phyloP scores from a whole-genome alignment of 2,113 vertebrate genomes.

The Panthera leo region DNA sequence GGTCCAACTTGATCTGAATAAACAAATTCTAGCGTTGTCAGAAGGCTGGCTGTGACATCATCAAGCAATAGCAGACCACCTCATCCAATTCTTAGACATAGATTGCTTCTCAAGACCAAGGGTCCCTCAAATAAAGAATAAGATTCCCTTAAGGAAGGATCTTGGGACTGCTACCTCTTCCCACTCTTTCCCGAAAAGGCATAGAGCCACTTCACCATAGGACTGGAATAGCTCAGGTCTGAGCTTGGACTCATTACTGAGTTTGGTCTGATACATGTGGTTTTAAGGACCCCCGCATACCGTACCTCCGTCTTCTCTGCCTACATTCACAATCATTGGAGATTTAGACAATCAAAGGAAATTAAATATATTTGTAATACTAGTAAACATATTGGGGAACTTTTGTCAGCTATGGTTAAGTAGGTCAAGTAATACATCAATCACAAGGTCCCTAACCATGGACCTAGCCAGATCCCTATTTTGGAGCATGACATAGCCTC shows the following conservation, averaged over 20 bases:
- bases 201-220: not conserved
- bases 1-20: not conserved
- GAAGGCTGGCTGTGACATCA: not conserved
- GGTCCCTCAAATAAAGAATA: not conserved
- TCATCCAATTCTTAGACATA: not conserved
- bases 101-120: not conserved
- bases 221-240: not conserved
- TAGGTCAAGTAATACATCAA: not conserved
- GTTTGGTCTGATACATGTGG: not conserved
- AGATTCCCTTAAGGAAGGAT: not conserved
- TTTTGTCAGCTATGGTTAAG: not conserved
- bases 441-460: not conserved
- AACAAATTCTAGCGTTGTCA: not conserved
- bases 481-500: not conserved
- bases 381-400: not conserved
- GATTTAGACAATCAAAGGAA: not conserved
- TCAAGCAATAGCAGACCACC: not conserved
- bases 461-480: not conserved
- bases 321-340: not conserved
- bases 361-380: not conserved
- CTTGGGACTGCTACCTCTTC: not conserved
- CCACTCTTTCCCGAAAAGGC: not conserved
- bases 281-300: not conserved
- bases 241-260: not conserved
- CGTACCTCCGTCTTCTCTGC: not conserved